phyloP scores from a whole-genome alignment of 2,113 vertebrate genomes.

The Corapipo altera region DNA sequence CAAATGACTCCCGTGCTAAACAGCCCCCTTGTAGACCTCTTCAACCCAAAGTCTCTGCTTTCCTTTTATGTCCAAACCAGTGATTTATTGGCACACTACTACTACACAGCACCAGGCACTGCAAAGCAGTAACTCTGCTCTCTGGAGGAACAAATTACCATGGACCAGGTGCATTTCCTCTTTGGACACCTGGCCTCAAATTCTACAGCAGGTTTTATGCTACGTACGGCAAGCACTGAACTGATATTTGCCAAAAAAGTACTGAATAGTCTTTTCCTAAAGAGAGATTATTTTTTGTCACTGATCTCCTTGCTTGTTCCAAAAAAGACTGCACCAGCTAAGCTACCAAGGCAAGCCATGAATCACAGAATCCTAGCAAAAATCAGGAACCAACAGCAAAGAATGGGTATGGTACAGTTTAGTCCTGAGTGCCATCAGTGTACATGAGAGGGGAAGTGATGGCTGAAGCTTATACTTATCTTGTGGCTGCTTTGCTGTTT shows the following conservation, averaged over 20 bases:
- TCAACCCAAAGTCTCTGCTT: neutral
- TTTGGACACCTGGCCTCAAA: neutral
- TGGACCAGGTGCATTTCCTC: neutral
- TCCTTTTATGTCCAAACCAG: neutral
- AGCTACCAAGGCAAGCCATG: neutral
- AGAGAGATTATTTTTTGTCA: neutral
- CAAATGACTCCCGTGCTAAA: neutral
- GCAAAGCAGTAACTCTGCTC: neutral
- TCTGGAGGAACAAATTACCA: neutral
- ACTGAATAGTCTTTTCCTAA: neutral
- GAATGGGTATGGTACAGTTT: neutral
- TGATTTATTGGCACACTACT: neutral
- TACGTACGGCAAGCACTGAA: neutral
- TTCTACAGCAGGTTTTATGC: neutral
- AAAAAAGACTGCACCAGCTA: neutral
- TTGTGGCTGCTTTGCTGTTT: neutral
- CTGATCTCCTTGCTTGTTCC: neutral
- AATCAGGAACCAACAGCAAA: neutral
- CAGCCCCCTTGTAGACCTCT: neutral
- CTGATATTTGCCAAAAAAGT: neutral
- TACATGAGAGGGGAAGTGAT: neutral
- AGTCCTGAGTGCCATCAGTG: neutral
- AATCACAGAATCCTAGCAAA: neutral
- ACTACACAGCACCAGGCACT: neutral
- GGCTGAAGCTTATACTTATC: neutral